A percentile compares a stretch with the other conserved stretches of the same genome.
phyloP scores from a whole-genome alignment of 2,888 invertebrate species.

The Coenonympha glycerion region DNA sequence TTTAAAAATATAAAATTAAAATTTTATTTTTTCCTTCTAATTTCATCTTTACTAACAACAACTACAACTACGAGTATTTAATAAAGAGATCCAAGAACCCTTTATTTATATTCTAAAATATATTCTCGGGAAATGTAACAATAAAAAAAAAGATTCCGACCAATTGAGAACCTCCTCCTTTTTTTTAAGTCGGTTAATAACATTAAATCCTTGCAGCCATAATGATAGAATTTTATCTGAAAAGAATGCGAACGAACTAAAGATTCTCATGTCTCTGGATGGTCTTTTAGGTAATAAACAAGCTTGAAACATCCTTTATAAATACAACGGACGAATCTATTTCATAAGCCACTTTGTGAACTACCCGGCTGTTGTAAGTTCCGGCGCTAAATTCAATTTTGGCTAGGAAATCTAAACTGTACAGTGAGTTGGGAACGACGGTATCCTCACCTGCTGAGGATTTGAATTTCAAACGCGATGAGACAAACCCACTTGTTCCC shows the following conservation, averaged over 20 bases:
- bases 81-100: no score
- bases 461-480: slow-evolving; percentile 70
- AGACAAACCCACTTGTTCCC: slow-evolving; percentile 55
- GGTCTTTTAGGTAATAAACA: background rate
- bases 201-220: background rate
- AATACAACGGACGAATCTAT: slow-evolving; percentile 24
- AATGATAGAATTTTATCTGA: slow-evolving; percentile 1
- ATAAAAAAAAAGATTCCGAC: no score
- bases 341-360: slow-evolving; percentile 45
- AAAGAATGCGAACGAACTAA: slow-evolving; percentile 5
- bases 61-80: no score
- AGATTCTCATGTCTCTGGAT: background rate
- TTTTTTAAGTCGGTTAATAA: no score
- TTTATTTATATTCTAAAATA: no score
- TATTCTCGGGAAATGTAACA: background rate
- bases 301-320: slow-evolving; percentile 6
- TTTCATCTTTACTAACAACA: no score
- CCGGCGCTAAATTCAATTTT: slow-evolving; percentile 58
- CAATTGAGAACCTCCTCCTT: no score
- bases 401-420: slow-evolving; percentile 62
- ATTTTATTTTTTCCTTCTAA: no score
- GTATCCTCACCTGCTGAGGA: slow-evolving; percentile 63
- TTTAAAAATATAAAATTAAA: no score
- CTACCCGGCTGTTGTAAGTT: slow-evolving; percentile 40
- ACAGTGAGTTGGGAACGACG: slow-evolving; percentile 61